phyloP scores from a whole-genome alignment of 2,797 vertebrate genomes.

The Brotula barbata region DNA sequence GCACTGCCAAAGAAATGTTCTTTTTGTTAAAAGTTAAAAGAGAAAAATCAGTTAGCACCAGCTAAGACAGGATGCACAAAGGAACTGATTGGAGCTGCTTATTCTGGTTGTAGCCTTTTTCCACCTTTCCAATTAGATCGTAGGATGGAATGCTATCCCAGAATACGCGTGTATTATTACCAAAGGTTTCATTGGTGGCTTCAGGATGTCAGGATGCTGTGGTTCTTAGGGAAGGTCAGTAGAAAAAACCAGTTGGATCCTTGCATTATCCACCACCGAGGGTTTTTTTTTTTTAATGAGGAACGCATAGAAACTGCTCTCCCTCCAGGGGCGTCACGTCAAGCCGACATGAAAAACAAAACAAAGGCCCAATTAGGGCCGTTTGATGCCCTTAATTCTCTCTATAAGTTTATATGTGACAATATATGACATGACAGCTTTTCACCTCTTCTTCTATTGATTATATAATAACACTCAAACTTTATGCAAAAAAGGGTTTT shows the following conservation, averaged over 20 bases:
- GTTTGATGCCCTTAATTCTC: not conserved
- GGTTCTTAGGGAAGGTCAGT: no score
- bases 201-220: no score
- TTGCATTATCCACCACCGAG: no score
- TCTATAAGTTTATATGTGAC: not conserved
- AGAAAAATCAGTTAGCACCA: slow-evolving; percentile 10
- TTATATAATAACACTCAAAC: not conserved
- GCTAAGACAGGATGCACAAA: not conserved
- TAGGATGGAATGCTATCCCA: no score
- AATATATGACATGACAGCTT: not conserved
- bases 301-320: not conserved
- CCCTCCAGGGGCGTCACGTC: not conserved
- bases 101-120: no score
- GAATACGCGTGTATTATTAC: no score
- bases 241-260: no score
- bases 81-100: no score
- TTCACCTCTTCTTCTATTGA: no score
- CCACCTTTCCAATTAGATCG: no score
- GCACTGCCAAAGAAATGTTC: slow-evolving; percentile 29
- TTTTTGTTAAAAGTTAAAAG: slow-evolving; percentile 4
- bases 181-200: no score
- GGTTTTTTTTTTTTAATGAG: not conserved
- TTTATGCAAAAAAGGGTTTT: not conserved
- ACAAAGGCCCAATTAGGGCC: slow-evolving; percentile 1
- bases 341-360: not conserved